These are phyloP conservation scores for Eriosoma lanigerum DNA, from an alignment of 1,140 invertebrate genomes.

Conservation along the genomic window DNA sequence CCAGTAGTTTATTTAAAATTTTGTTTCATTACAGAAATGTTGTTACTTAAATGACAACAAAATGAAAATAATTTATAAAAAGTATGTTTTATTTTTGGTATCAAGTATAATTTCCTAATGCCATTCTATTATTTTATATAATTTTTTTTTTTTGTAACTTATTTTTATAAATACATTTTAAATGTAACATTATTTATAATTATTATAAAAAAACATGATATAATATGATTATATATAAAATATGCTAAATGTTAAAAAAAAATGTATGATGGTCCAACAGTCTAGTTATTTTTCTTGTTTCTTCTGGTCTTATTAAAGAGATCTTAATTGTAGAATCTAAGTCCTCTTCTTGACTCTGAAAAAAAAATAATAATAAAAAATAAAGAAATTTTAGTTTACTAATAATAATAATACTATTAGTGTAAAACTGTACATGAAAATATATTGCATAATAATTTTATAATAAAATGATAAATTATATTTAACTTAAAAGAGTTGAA, in stretches of 20 bases:
- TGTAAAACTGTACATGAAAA: too few species aligned
- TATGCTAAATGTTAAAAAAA: constrained; percentile 30
- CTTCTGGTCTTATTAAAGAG: neutral
- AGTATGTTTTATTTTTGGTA: neutral
- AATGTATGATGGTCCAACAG: constrained; percentile 35
- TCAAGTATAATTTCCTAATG: constrained; percentile 29
- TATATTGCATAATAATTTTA: too few species aligned
- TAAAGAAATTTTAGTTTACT: too few species aligned
- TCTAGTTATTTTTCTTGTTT: neutral
- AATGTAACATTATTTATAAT: constrained; percentile 46
- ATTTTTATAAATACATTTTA: constrained; percentile 43
- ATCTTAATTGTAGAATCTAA: constrained; percentile 23
- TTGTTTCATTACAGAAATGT: constrained; percentile 16
- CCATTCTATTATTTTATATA: constrained; percentile 36
- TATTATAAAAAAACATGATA: constrained; percentile 31
- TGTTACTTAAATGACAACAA: constrained; percentile 10
- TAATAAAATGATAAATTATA: too few species aligned
- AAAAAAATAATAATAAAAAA: too few species aligned
- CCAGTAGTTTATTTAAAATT: constrained; percentile 18
- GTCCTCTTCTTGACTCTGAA: constrained; percentile 33
- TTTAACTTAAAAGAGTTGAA: too few species aligned
- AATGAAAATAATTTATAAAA: neutral
- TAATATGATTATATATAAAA: constrained; percentile 21
- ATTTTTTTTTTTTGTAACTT: constrained; percentile 32
- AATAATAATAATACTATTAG: too few species aligned